Evolutionary conservation across 1,140 invertebrate genomes (phyloP), one percentile per base, ranked within the genome.

Genomic region (Callitettix versicolor): DNA sequence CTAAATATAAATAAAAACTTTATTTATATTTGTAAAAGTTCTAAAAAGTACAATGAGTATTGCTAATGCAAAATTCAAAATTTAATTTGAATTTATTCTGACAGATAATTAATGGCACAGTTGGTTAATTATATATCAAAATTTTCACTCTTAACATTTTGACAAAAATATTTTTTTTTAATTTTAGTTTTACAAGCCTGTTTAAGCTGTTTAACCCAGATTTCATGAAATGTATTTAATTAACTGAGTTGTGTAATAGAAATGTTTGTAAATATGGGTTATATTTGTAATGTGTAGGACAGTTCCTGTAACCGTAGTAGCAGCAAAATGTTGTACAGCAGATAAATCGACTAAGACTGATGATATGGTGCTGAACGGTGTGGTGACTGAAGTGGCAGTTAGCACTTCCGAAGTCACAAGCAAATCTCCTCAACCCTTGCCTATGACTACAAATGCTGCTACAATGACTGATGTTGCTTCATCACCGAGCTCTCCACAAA

Each of bases 301-400:
- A 65, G 65, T 67, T 67, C 65, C 69, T 63, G 63, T 63, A 52
- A 20, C 44, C 42, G 30, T 43, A 33, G 42, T 30, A 12, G 40
- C 62, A 57, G 65, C 63, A 51, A 74, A 68, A 60, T 69, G 67
- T 66, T 71, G 67, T 55, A 74, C 71, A 64, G 72, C 73, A 41
- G 74, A 75, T 59, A 76, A 76, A 67, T 72, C 71, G 26, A 75
- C 73, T 15, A 71, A 74, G 66, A 76, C 73, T 56, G 73, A 76
- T 54, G 71, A 72, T 53, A 66, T 61, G 53, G 63, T 69, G 66
- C 57, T 52, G 52, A 38, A 62, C 57, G 20, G 42, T 64, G 56
- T 43, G 18, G 30, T 42, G 44, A 56, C 49, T 50, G 51, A 55
- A 60, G 34, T 67, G 64, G 58, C 49, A 20, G 42, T 44, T 18